Evolutionary conservation across 2,113 vertebrate genomes (phyloP).

Genomic region (Rhinolophus sinicus): DNA sequence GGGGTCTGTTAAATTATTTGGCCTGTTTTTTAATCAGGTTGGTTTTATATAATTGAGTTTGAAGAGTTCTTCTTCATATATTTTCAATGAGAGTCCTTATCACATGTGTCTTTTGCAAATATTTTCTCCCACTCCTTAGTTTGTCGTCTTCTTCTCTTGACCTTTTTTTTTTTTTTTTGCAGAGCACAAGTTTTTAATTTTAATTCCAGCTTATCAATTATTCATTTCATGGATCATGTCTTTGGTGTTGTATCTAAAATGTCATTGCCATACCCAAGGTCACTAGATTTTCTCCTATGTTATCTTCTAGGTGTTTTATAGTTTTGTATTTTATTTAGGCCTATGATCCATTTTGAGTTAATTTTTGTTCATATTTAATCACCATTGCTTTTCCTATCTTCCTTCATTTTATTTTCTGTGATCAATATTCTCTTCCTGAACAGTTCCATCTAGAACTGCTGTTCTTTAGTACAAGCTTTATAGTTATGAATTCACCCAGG

Average conservation of each 20-base stretch:
- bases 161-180: not conserved
- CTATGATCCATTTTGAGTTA: not conserved
- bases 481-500: not conserved
- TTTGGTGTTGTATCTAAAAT: not conserved
- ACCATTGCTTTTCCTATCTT: not conserved
- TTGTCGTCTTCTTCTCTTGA: not conserved
- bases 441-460: not conserved
- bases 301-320: not conserved
- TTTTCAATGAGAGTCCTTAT: not conserved
- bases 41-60: not conserved
- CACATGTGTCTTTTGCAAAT: not conserved
- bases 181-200: not conserved
- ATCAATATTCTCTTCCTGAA: not conserved
- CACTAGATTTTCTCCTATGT: not conserved
- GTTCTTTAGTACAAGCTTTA: not conserved
- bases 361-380: not conserved
- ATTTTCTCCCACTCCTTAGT: not conserved
- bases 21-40: not conserved
- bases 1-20: not conserved
- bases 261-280: not conserved
- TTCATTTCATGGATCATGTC: not conserved
- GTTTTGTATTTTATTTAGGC: not conserved
- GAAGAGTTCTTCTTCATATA: not conserved
- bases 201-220: not conserved
- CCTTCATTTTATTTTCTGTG: not conserved